Conservation (phyloP, 2,888 invertebrate genomes). For the Lycophotia porphyrea region DNA sequence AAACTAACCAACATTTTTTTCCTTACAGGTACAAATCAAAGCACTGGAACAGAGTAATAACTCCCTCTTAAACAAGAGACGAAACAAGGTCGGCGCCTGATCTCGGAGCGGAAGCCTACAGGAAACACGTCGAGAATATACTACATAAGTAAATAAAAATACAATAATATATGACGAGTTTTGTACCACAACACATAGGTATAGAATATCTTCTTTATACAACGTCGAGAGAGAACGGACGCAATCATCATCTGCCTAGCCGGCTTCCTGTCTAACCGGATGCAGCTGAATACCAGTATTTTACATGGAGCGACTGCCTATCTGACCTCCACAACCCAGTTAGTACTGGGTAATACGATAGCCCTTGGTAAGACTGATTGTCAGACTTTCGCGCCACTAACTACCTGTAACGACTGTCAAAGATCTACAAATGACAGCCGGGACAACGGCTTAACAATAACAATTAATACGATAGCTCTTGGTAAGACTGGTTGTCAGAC, state of each 20-base stretch:
- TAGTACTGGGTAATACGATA: neutral
- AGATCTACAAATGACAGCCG: no score
- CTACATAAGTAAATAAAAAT: conserved; percentile 17
- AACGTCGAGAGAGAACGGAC: neutral
- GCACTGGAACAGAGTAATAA: conserved; percentile 98
- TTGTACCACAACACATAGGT: neutral
- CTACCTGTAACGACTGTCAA: no score
- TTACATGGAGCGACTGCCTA: neutral
- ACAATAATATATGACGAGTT: conserved; percentile 4
- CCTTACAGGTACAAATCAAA: conserved; percentile 95
- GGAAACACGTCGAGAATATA: conserved; percentile 33
- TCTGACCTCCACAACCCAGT: neutral
- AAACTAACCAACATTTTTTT: conserved; percentile 20
- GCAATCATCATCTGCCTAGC: neutral
- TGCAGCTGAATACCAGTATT: neutral
- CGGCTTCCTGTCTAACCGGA: neutral
- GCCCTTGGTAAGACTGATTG: neutral
- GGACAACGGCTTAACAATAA: no score
- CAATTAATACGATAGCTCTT: no score
- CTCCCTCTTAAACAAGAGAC: conserved; percentile 96
- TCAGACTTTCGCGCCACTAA: neutral
- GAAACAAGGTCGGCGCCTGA: conserved; percentile 90
- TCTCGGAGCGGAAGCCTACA: neutral
- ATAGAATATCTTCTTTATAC: neutral
- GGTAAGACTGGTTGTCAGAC: neutral